Conservation (phyloP, 2,888 invertebrate genomes). For the Cephus nigrinus region DNA sequence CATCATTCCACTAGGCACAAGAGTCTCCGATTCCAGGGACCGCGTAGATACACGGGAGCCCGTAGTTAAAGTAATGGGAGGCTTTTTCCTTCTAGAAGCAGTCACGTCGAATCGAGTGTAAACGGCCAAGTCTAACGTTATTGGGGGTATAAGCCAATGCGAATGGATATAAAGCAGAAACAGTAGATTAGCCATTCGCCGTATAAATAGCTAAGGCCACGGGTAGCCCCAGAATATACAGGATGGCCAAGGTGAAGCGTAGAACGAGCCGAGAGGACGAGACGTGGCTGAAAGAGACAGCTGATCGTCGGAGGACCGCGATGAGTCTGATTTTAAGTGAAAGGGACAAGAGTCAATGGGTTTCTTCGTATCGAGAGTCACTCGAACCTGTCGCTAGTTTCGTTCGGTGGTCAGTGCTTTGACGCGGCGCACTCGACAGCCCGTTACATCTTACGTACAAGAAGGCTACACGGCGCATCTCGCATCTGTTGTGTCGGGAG, state of each 20-base stretch:
- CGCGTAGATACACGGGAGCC: conserved; percentile 1
- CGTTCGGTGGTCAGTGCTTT: conserved; percentile 14
- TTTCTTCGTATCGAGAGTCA: not conserved
- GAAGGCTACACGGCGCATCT: conserved; percentile 45
- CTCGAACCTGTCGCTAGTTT: not conserved
- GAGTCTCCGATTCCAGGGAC: conserved; percentile 16
- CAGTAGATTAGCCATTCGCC: not conserved
- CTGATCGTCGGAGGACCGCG: too few species aligned
- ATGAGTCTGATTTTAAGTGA: too few species aligned
- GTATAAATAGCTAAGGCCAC: not conserved
- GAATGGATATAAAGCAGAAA: not conserved
- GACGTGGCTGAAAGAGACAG: too few species aligned
- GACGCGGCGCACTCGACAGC: conserved; percentile 34
- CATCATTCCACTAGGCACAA: conserved; percentile 37
- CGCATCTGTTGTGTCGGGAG: conserved; percentile 46
- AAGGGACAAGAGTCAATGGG: not conserved
- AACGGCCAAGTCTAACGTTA: not conserved
- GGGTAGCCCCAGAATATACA: not conserved
- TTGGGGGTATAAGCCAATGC: not conserved
- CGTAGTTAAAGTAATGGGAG: not conserved
- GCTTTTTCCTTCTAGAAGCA: not conserved
- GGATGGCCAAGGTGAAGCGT: too few species aligned
- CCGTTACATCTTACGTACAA: conserved; percentile 47
- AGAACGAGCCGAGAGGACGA: too few species aligned
- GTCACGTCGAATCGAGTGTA: too few species aligned